Conservation (phyloP, 2,113 vertebrate genomes). For the Phrynocephalus versicolor region DNA sequence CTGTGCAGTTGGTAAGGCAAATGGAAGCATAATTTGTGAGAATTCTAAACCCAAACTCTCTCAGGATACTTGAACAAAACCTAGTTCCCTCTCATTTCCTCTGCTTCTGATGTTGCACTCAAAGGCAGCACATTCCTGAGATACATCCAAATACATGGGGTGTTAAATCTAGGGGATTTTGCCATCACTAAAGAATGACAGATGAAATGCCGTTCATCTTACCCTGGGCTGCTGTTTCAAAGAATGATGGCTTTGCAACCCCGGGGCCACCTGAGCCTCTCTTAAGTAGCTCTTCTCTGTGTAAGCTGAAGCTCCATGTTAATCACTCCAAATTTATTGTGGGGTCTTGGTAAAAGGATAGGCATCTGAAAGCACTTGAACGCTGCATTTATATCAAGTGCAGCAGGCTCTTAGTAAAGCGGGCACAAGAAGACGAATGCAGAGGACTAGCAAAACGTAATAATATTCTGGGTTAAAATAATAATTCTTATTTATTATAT, state of each 20-base stretch:
- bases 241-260: neutral
- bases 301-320: neutral
- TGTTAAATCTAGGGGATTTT: neutral
- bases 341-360: neutral
- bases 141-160: neutral
- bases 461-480: neutral
- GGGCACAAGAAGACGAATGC: neutral
- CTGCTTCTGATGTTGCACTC: neutral
- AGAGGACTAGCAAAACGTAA: neutral
- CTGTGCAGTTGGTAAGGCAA: neutral
- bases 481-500: neutral
- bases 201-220: neutral
- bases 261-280: neutral
- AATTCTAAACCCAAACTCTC: neutral
- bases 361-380: neutral
- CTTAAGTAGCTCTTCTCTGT: neutral
- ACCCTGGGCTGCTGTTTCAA: neutral
- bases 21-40: neutral
- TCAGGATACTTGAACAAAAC: neutral
- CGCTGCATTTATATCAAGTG: neutral
- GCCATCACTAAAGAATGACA: constrained; percentile 3
- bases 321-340: constrained; percentile 8
- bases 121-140: neutral
- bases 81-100: neutral
- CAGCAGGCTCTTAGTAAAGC: neutral